Conservation (phyloP, 2,797 vertebrate species). For the Platalea minor region DNA sequence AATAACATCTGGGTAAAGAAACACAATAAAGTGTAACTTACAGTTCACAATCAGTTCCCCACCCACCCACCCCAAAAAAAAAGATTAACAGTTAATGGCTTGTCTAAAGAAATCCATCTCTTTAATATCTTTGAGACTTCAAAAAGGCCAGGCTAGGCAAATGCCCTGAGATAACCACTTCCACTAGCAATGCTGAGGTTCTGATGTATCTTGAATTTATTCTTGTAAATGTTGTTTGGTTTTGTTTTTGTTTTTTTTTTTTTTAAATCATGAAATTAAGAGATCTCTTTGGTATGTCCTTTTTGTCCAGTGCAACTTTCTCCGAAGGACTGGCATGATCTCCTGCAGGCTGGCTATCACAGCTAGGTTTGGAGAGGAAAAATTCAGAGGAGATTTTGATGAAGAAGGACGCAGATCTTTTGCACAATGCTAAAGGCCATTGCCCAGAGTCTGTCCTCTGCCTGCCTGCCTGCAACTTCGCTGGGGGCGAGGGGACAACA, state of each 20-base stretch:
- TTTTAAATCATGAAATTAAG: not conserved
- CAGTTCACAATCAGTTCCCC: not conserved
- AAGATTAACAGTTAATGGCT: not conserved
- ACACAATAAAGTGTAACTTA: slow-evolving; percentile 15
- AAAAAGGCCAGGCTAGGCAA: not conserved
- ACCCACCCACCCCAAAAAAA: not conserved
- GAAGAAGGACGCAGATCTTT: not conserved
- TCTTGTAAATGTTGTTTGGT: not conserved
- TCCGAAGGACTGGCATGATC: not conserved
- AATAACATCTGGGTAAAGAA: slow-evolving; percentile 26
- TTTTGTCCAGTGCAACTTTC: not conserved
- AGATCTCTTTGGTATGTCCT: not conserved
- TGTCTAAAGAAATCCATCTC: not conserved
- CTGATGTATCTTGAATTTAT: not conserved
- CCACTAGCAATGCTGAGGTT: not conserved
- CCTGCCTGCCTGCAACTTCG: not conserved
- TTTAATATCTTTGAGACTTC: slow-evolving; percentile 2
- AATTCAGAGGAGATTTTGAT: not conserved
- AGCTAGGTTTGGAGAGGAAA: not conserved
- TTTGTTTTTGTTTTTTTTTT: too few relatives aligned
- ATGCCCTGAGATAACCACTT: not conserved
- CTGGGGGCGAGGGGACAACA: not conserved
- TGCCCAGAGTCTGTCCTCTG: not conserved
- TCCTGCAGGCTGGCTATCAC: not conserved
- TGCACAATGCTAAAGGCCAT: not conserved